Percentiles rank a stretch among this genome's conserved stretches.
These are phyloP conservation scores for Lepidothrix coronata DNA, from an alignment of 2,113 vertebrate species.

Conservation along the genomic window DNA sequence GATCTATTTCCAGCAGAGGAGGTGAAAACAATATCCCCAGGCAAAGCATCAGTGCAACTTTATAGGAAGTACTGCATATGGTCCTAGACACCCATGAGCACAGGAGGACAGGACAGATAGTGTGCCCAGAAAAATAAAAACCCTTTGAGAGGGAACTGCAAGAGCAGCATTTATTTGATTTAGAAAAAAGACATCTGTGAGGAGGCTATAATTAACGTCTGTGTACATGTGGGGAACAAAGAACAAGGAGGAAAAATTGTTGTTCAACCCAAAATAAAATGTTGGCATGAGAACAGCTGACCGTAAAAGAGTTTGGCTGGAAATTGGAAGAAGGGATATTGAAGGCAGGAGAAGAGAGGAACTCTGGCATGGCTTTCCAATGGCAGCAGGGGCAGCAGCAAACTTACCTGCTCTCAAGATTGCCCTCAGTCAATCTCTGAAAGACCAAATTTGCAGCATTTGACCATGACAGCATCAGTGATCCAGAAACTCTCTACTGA, in stretches of 20 bases:
- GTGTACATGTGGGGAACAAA: not conserved
- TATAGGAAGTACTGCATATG: not conserved
- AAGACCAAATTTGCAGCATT: not conserved
- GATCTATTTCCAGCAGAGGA: not conserved
- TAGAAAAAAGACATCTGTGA: not conserved
- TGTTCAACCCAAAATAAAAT: not conserved
- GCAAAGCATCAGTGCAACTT: not conserved
- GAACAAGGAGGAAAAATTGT: not conserved
- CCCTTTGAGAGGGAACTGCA: not conserved
- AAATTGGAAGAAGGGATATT: not conserved
- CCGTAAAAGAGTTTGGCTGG: not conserved
- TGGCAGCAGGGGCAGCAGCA: not conserved
- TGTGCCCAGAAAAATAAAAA: not conserved
- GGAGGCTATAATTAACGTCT: not conserved
- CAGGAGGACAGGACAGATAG: not conserved
- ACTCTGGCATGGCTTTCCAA: not conserved
- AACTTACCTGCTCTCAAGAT: not conserved
- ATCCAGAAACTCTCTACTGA: not conserved
- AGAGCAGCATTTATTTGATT: not conserved
- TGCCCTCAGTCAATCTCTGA: not conserved
- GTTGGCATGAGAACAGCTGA: not conserved
- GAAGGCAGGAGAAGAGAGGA: not conserved
- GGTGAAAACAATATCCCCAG: not conserved
- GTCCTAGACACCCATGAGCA: not conserved
- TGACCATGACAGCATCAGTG: not conserved